These are phyloP conservation scores for Caenorhabditis macrosperma DNA, from an alignment of 2,888 invertebrate genomes.

Conservation along the genomic window DNA sequence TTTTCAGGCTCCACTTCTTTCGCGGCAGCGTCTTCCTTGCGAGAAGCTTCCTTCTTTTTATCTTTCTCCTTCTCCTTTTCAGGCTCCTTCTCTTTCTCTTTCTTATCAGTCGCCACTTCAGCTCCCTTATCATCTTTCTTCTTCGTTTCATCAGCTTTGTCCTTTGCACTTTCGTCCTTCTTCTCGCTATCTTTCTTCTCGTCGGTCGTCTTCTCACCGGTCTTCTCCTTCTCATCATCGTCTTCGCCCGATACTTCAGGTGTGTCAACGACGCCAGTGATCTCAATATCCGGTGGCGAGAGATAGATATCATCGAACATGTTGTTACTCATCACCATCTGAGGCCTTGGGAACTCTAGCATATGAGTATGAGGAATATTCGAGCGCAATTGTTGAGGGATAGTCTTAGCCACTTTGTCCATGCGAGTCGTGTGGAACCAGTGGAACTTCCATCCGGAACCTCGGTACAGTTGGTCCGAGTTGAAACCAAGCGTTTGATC, in stretches of 20 bases:
- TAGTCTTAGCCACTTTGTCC: constrained; percentile 24
- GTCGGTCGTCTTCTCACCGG: background rate
- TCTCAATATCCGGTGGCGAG: constrained; percentile 39
- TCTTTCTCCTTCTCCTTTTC: background rate
- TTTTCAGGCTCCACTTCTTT: constrained; percentile 3
- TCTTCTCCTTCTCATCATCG: constrained; percentile 18
- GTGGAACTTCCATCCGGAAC: constrained; percentile 47
- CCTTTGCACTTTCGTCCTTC: constrained; percentile 10
- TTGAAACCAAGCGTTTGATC: constrained; percentile 58
- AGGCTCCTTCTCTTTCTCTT: constrained; percentile 1
- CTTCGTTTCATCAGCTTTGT: constrained; percentile 19
- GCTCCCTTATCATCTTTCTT: constrained; percentile 21
- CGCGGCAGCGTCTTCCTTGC: constrained; percentile 6
- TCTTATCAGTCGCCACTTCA: background rate
- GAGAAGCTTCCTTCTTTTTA: constrained; percentile 4
- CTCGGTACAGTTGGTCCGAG: constrained; percentile 43
- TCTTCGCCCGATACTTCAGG: background rate
- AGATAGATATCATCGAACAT: constrained; percentile 40
- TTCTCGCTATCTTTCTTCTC: constrained; percentile 10
- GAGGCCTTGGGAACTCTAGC: constrained; percentile 17
- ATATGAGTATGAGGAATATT: constrained; percentile 23
- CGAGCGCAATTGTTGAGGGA: background rate
- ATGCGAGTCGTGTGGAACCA: constrained; percentile 51
- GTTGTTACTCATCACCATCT: constrained; percentile 8
- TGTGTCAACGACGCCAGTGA: constrained; percentile 21